phyloP scores from a whole-genome alignment of 2,113 vertebrate species.

The Oryzias javanicus region DNA sequence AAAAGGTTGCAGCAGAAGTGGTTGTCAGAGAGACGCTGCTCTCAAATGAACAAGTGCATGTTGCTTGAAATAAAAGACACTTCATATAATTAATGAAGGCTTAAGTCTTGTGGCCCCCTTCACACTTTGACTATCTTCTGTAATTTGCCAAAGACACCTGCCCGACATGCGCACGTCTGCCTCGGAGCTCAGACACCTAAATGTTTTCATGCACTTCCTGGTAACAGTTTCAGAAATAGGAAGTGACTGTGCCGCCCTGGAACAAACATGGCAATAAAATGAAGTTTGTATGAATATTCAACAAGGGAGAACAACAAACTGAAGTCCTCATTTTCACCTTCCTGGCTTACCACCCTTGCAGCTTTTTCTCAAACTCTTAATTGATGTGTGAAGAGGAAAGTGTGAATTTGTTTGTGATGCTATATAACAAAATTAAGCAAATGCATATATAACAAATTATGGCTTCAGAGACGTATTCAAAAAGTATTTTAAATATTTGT shows the following conservation, averaged over 20 bases:
- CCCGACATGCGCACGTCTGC: constrained; percentile 45
- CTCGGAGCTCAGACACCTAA: constrained; percentile 66
- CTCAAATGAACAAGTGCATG: constrained; percentile 11
- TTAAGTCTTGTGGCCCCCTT: constrained; percentile 14
- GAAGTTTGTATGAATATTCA: constrained; percentile 83
- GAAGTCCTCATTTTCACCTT: constrained; percentile 83
- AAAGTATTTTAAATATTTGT: too few species aligned
- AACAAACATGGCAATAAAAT: constrained; percentile 80
- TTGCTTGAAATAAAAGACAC: constrained; percentile 27
- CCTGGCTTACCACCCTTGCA: constrained; percentile 70
- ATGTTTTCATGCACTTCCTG: constrained; percentile 67
- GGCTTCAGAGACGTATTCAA: too few species aligned
- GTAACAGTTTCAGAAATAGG: constrained; percentile 72
- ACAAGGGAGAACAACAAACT: constrained; percentile 64
- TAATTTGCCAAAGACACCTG: constrained; percentile 61
- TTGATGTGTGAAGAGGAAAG: constrained; percentile 77
- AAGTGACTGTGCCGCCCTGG: constrained; percentile 66
- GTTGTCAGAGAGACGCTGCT: constrained; percentile 18
- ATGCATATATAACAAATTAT: constrained; percentile 22
- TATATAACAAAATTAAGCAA: constrained; percentile 67
- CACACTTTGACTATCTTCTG: constrained; percentile 43
- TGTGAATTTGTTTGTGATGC: constrained; percentile 80
- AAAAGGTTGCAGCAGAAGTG: constrained; percentile 53
- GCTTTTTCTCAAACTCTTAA: constrained; percentile 81
- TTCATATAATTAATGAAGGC: constrained; percentile 42